These are phyloP conservation scores for Spinus olivaceus DNA, from an alignment of 2,797 vertebrate genomes.

Conservation along the genomic window DNA sequence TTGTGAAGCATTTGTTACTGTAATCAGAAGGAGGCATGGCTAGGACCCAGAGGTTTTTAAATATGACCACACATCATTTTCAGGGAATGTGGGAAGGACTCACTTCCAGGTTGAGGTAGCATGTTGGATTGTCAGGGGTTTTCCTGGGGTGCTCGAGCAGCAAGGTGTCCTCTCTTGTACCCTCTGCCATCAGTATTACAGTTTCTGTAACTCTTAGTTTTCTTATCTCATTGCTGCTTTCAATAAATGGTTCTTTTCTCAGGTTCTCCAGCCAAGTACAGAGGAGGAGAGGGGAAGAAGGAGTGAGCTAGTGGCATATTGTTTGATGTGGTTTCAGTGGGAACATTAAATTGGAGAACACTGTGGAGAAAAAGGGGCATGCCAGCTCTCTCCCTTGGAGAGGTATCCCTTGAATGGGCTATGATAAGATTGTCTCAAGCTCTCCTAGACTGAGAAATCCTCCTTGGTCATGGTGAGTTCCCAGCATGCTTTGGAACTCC, in stretches of 20 bases:
- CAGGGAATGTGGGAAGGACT: not conserved
- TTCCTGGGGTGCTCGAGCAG: not conserved
- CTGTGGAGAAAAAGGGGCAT: too few relatives aligned
- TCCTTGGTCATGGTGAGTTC: too few relatives aligned
- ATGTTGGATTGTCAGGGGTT: not conserved
- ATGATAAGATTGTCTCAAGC: too few relatives aligned
- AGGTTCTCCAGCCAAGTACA: not conserved
- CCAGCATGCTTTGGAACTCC: too few relatives aligned
- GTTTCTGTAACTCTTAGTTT: accelerated
- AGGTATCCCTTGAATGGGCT: too few relatives aligned
- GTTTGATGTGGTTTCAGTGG: not conserved
- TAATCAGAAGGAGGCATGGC: not conserved
- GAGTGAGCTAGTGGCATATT: accelerated
- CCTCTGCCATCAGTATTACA: too few relatives aligned
- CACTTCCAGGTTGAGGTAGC: accelerated
- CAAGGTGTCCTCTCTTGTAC: not conserved
- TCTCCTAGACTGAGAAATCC: too few relatives aligned
- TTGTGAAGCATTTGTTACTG: not conserved
- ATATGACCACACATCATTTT: not conserved
- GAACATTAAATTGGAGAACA: not conserved
- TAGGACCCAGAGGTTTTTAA: not conserved
- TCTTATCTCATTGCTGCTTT: not conserved
- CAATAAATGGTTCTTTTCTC: not conserved
- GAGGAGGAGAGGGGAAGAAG: not conserved
- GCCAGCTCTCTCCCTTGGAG: too few relatives aligned